Conservation (phyloP, 2,797 vertebrate species). For the Lerista edwardsae region DNA sequence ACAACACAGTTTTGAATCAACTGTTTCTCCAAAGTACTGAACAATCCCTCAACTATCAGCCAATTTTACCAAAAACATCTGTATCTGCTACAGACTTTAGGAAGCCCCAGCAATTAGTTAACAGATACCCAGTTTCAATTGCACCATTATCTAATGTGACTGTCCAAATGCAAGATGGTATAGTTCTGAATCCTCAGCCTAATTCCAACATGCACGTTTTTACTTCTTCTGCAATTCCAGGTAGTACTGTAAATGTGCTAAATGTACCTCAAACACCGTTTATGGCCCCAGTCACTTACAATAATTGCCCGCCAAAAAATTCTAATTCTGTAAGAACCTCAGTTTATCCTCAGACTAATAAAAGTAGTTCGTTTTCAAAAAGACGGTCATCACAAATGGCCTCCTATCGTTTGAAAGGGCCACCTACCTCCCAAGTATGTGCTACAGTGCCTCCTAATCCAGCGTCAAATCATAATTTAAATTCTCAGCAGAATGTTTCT, state of each 20-base stretch:
- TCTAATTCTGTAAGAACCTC: constrained; percentile 44
- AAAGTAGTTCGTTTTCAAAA: constrained; percentile 27
- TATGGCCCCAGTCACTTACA: constrained; percentile 21
- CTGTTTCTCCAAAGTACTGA: constrained; percentile 38
- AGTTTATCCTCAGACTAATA: constrained; percentile 42
- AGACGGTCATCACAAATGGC: constrained; percentile 11
- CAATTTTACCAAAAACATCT: constrained; percentile 50
- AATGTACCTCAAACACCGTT: constrained; percentile 28
- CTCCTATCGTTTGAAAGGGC: constrained; percentile 21
- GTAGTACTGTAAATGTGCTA: background rate
- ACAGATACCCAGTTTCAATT: background rate
- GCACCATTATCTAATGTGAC: background rate
- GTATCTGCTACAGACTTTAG: constrained; percentile 51
- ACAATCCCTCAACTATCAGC: constrained; percentile 49
- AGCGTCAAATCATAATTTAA: constrained; percentile 34
- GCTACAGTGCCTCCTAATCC: constrained; percentile 30
- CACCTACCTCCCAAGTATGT: constrained; percentile 14
- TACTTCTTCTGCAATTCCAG: constrained; percentile 41
- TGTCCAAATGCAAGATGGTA: constrained; percentile 43
- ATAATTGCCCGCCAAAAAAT: constrained; percentile 41
- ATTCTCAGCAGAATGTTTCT: constrained; percentile 48
- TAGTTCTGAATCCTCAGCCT: constrained; percentile 54
- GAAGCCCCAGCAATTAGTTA: constrained; percentile 49
- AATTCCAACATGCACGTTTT: constrained; percentile 35
- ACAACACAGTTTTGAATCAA: constrained; percentile 40